Conservation (phyloP, 1,140 invertebrate genomes). For the Drosophila asahinai region DNA sequence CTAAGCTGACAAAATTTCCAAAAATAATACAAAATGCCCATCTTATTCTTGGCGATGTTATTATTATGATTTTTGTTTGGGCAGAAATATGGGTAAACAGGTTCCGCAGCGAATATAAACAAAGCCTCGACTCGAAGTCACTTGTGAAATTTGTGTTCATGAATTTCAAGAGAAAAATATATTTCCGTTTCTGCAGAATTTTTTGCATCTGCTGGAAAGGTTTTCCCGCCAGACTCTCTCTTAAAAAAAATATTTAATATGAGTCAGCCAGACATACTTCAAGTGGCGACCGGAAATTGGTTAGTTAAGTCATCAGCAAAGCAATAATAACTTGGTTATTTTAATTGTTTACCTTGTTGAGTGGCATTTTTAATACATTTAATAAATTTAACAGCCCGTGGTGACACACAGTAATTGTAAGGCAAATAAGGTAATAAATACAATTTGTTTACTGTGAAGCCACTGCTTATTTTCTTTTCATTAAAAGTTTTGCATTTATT, state of each 20-base stretch:
- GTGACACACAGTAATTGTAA: conserved; percentile 9
- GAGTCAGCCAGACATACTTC: conserved; percentile 55
- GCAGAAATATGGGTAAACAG: conserved; percentile 53
- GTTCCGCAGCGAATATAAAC: conserved; percentile 43
- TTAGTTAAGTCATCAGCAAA: conserved; percentile 30
- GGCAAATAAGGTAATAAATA: conserved; percentile 35
- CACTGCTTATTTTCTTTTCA: conserved; percentile 67
- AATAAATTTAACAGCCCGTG: background rate
- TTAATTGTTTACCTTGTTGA: conserved; percentile 24
- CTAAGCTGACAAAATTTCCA: conserved; percentile 61
- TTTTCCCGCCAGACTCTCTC: conserved; percentile 27
- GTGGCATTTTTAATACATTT: conserved; percentile 8
- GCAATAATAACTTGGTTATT: conserved; percentile 15
- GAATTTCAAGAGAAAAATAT: conserved; percentile 38
- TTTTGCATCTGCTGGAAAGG: conserved; percentile 24
- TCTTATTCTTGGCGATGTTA: conserved; percentile 45
- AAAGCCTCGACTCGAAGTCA: conserved; percentile 16
- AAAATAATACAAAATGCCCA: conserved; percentile 34
- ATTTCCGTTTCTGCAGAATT: conserved; percentile 44
- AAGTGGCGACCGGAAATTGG: conserved; percentile 62
- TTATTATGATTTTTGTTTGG: conserved; percentile 46
- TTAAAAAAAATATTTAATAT: conserved; percentile 31
- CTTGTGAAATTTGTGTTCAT: conserved; percentile 32
- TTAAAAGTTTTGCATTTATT: conserved; percentile 75
- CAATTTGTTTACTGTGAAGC: conserved; percentile 20